Evolutionary conservation across 2,113 vertebrate genomes (phyloP).

Genomic region (Tinamus guttatus): DNA sequence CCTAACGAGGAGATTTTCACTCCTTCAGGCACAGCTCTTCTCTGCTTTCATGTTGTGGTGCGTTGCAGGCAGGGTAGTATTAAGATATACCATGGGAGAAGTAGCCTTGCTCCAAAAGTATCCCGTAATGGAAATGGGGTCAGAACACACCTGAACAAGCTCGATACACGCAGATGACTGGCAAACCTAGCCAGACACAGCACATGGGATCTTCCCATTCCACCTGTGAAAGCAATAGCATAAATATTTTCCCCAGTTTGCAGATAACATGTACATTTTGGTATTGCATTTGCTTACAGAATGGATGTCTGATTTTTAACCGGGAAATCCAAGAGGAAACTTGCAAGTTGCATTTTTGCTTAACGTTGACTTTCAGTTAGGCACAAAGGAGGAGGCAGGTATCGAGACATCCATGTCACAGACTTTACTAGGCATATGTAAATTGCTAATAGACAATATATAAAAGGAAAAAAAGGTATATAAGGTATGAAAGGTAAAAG

Average conservation of each 20-base stretch:
- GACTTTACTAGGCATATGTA: background rate
- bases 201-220: background rate
- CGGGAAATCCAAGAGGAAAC: background rate
- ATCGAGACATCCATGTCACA: background rate
- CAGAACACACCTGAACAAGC: too few relatives aligned
- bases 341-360: background rate
- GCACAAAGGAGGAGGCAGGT: background rate
- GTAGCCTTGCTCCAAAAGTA: background rate
- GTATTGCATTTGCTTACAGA: background rate
- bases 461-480: background rate
- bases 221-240: background rate
- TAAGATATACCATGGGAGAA: background rate
- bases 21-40: background rate
- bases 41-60: background rate
- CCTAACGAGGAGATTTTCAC: background rate
- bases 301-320: background rate
- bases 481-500: background rate
- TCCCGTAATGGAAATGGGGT: background rate
- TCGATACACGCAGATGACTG: background rate
- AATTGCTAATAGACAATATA: background rate
- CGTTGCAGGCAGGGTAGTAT: rapidly evolving
- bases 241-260: background rate
- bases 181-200: background rate
- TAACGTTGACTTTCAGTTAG: background rate
- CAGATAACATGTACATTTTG: background rate